These are phyloP conservation scores for Zaprionus capensis DNA, from an alignment of 1,140 invertebrate species.

Conservation along the genomic window DNA sequence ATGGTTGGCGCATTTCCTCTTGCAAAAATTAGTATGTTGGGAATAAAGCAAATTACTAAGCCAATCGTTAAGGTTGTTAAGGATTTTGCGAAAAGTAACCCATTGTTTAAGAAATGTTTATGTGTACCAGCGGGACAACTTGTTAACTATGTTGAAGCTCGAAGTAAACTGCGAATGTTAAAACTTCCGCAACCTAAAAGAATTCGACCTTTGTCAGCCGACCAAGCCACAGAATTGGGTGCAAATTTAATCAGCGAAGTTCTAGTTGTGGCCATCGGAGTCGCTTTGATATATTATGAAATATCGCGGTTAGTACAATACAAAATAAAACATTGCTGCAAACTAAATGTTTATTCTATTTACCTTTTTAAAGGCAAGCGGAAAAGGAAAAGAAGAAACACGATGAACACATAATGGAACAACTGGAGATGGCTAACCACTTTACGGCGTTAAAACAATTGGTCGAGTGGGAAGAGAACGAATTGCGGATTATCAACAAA, in stretches of 20 bases:
- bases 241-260: conserved; percentile 52
- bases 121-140: conserved; percentile 53
- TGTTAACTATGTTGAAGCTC: conserved; percentile 41
- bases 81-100: conserved; percentile 31
- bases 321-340: neutral
- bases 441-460: conserved; percentile 24
- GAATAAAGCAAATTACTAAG: conserved; percentile 32
- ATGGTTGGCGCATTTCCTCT: conserved; percentile 59
- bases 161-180: conserved; percentile 54
- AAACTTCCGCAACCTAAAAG: conserved; percentile 46
- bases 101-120: conserved; percentile 20
- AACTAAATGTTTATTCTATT: neutral
- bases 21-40: conserved; percentile 45
- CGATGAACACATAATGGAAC: neutral
- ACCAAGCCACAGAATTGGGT: conserved; percentile 42
- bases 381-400: conserved; percentile 37
- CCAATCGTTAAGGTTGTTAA: conserved; percentile 38
- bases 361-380: conserved; percentile 29
- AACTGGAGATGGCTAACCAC: neutral
- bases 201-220: conserved; percentile 31
- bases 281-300: conserved; percentile 41
- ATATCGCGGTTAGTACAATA: conserved; percentile 26
- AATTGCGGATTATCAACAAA: conserved; percentile 32
- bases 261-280: conserved; percentile 33
- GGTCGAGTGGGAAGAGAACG: conserved; percentile 38